Evolutionary conservation across 1,140 invertebrate genomes (phyloP).

Genomic region (Venustaconcha ellipsiformis): DNA sequence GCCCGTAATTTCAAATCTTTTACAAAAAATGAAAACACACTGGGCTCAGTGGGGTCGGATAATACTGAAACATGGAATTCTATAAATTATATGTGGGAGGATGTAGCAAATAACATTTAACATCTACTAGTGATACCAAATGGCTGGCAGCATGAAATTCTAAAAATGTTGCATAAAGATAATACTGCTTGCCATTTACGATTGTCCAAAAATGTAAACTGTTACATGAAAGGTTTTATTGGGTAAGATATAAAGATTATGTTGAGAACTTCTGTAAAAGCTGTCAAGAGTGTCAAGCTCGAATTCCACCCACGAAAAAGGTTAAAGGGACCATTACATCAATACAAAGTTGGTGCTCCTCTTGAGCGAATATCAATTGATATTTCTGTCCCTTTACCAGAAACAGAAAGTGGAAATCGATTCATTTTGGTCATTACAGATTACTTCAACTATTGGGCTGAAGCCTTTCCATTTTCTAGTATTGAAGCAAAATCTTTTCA

Average conservation of each 20-base stretch:
- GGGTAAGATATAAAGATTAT: slow-evolving; percentile 21
- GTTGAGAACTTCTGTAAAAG: slow-evolving; percentile 13
- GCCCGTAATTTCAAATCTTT: background rate
- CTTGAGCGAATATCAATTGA: slow-evolving; percentile 55
- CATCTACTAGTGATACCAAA: slow-evolving; percentile 3
- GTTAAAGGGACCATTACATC: slow-evolving; percentile 11
- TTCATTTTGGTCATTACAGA: slow-evolving; percentile 47
- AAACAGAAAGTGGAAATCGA: slow-evolving; percentile 41
- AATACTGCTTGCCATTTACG: slow-evolving; percentile 24
- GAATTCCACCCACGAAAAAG: slow-evolving; percentile 9
- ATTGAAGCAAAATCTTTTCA: slow-evolving; percentile 31
- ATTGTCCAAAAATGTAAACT: slow-evolving; percentile 10
- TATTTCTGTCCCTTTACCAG: slow-evolving; percentile 54
- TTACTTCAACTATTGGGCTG: slow-evolving; percentile 56
- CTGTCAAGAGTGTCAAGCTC: slow-evolving; percentile 24
- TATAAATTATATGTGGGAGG: slow-evolving; percentile 5
- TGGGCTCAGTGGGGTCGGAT: slow-evolving; percentile 1
- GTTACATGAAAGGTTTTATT: slow-evolving; percentile 12
- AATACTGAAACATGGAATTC: slow-evolving; percentile 17
- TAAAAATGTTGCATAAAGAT: slow-evolving; percentile 30
- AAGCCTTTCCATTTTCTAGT: slow-evolving; percentile 43
- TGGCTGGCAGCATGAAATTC: background rate
- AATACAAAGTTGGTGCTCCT: slow-evolving; percentile 21
- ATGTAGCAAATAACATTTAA: background rate
- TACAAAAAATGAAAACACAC: slow-evolving; percentile 9